Percentiles rank a stretch among this genome's conserved stretches.
Conservation (phyloP, 2,888 invertebrate species). For the Metalampra italica region DNA sequence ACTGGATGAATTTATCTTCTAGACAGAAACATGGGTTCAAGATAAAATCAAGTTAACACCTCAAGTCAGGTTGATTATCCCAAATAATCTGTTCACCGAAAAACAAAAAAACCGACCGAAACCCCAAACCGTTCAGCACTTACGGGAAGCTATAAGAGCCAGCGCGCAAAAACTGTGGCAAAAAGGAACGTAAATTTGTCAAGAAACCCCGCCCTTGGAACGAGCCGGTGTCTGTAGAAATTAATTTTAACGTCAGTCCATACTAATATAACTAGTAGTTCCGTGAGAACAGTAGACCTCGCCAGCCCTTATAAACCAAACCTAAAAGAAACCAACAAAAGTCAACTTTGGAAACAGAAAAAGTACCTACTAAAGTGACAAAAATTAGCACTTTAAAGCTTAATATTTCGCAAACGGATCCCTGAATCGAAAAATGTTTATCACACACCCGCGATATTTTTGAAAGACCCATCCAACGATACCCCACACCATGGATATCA, state of each 20-base stretch:
- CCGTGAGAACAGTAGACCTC: too few species aligned
- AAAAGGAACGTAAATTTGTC: slow-evolving; percentile 58
- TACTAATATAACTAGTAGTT: too few species aligned
- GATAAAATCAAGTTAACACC: slow-evolving; percentile 50
- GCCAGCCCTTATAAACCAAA: too few species aligned
- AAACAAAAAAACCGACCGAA: background rate
- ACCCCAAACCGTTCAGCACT: slow-evolving; percentile 24
- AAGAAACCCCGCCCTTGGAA: slow-evolving; percentile 32
- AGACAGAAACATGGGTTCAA: slow-evolving; percentile 17
- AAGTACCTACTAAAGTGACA: too few species aligned
- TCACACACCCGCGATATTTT: too few species aligned
- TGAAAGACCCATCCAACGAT: too few species aligned
- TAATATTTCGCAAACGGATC: too few species aligned
- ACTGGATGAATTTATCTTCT: background rate
- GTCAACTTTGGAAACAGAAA: too few species aligned
- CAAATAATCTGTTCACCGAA: slow-evolving; percentile 16
- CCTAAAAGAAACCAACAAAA: too few species aligned
- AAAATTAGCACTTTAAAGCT: too few species aligned
- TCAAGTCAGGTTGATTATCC: slow-evolving; percentile 38
- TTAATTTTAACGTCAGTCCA: slow-evolving; percentile 7
- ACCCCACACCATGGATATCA: too few species aligned
- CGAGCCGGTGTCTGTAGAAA: slow-evolving; percentile 30
- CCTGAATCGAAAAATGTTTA: too few species aligned
- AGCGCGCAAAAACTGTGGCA: slow-evolving; percentile 27
- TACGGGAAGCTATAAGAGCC: slow-evolving; percentile 23